phyloP scores from a whole-genome alignment of 2,113 vertebrate species.

The Petroica traversi region DNA sequence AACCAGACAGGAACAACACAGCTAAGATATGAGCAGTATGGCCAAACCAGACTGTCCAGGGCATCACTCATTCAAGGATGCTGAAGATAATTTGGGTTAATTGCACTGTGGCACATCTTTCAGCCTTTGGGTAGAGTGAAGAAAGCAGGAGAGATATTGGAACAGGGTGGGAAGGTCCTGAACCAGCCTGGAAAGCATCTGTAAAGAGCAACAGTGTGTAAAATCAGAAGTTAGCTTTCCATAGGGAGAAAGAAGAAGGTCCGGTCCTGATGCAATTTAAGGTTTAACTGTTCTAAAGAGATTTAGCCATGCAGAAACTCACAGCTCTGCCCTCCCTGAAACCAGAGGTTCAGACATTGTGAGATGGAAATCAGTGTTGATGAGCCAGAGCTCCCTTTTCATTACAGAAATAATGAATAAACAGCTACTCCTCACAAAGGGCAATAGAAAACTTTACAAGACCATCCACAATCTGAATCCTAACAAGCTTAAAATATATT shows the following conservation, averaged over 20 bases:
- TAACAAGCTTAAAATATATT: neutral
- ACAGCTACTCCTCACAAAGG: conserved; percentile 2
- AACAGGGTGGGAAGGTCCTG: neutral
- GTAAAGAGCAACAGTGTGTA: neutral
- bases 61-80: neutral
- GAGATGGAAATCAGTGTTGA: neutral
- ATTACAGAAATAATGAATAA: conserved; percentile 25
- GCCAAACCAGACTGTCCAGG: neutral
- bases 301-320: neutral
- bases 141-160: neutral
- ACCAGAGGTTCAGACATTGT: neutral
- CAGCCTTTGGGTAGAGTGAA: neutral
- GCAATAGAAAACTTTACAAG: neutral
- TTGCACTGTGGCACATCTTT: neutral
- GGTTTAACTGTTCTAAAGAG: neutral
- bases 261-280: neutral
- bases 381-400: neutral
- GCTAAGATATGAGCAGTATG: neutral
- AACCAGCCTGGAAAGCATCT: neutral
- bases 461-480: neutral
- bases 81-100: neutral
- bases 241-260: neutral
- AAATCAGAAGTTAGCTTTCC: neutral
- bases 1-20: neutral
- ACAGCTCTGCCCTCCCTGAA: neutral